Evolutionary conservation across 2,888 invertebrate species (phyloP).

Genomic region (Anoncus sp.): DNA sequence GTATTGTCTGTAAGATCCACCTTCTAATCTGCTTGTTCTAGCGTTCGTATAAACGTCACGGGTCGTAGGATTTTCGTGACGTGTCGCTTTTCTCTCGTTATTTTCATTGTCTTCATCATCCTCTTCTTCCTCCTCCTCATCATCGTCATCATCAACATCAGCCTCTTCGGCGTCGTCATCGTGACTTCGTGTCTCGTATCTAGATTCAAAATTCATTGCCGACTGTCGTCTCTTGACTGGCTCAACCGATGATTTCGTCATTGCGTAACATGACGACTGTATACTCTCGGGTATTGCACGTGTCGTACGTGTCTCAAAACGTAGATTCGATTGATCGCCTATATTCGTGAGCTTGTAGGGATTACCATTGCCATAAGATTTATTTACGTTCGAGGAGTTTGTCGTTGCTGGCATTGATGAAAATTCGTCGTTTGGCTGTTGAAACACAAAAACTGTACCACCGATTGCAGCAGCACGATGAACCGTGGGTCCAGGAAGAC

Average conservation of each 20-base stretch:
- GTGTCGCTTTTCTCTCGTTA: too few relatives aligned
- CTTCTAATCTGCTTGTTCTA: constrained; percentile 45
- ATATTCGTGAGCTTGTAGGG: constrained; percentile 39
- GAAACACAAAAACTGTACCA: constrained; percentile 72
- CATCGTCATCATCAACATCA: constrained; percentile 21
- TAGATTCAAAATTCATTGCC: constrained; percentile 51
- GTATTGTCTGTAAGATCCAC: constrained; percentile 51
- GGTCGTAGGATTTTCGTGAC: constrained; percentile 18
- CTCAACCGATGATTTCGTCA: constrained; percentile 61
- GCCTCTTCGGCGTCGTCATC: constrained; percentile 16
- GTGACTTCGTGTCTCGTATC: constrained; percentile 23
- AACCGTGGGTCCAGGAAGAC: constrained; percentile 52
- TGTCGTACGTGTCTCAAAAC: constrained; percentile 66
- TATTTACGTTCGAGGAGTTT: constrained; percentile 11
- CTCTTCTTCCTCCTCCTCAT: constrained; percentile 11
- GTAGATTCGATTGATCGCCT: constrained; percentile 47
- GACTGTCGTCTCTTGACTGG: too few relatives aligned
- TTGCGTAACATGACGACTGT: constrained; percentile 70
- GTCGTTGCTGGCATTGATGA: not conserved
- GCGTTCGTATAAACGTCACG: constrained; percentile 48
- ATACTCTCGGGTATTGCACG: constrained; percentile 68
- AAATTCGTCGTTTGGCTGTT: constrained; percentile 55
- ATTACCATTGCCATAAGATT: constrained; percentile 48
- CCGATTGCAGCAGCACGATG: constrained; percentile 6
- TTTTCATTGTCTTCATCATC: constrained; percentile 15